phyloP scores from a whole-genome alignment of 1,140 invertebrate species.

The Wasmannia auropunctata region DNA sequence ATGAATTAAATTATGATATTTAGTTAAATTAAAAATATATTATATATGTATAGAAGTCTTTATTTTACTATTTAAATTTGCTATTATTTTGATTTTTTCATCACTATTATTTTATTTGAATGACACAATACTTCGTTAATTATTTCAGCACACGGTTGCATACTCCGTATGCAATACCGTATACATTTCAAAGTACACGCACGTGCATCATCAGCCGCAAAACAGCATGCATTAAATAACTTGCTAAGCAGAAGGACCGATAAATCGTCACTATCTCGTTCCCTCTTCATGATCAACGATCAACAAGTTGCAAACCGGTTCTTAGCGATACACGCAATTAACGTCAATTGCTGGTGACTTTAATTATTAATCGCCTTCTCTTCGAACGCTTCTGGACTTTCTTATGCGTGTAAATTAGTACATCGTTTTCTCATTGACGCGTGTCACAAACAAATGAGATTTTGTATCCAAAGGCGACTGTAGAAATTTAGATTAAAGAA shows the following conservation, averaged over 20 bases:
- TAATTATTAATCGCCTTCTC: constrained; percentile 45
- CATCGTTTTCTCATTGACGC: constrained; percentile 1
- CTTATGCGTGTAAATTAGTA: constrained; percentile 34
- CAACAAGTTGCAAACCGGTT: constrained; percentile 28
- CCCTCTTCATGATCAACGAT: constrained; percentile 31
- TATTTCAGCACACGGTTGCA: neutral
- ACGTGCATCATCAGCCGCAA: neutral
- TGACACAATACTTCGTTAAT: neutral
- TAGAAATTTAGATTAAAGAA: neutral
- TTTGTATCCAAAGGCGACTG: neutral
- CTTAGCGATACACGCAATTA: constrained; percentile 27
- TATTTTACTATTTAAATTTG: neutral
- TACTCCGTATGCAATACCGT: neutral
- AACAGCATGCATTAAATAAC: neutral
- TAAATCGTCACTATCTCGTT: constrained; percentile 31
- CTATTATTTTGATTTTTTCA: neutral
- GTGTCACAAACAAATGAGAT: neutral
- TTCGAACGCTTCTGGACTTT: constrained; percentile 24
- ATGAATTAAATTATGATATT: neutral
- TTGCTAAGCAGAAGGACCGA: constrained; percentile 7
- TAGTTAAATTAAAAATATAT: neutral
- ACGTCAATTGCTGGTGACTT: constrained; percentile 12
- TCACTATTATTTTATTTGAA: neutral
- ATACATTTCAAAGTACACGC: neutral
- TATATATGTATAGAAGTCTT: neutral